A percentile compares a stretch with the other conserved stretches of the same genome.
phyloP scores from a whole-genome alignment of 2,888 invertebrate species.

The Xanthorhoe designata region DNA sequence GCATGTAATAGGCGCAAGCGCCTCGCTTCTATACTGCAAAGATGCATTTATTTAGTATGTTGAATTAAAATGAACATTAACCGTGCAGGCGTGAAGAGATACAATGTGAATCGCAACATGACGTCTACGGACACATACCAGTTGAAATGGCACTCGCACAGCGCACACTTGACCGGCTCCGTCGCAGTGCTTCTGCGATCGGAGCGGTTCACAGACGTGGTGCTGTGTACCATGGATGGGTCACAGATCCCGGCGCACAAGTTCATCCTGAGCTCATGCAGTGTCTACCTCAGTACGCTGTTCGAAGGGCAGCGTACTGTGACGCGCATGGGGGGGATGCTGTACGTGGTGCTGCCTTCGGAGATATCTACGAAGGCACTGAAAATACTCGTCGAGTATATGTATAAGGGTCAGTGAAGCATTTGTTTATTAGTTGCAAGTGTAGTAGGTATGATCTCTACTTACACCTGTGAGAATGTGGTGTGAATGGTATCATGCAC shows the following conservation, averaged over 20 bases:
- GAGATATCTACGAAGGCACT: constrained; percentile 92
- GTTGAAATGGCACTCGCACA: constrained; percentile 95
- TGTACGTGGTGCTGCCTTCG: constrained; percentile 91
- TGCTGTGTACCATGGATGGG: constrained; percentile 91
- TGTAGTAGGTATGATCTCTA: too few relatives aligned
- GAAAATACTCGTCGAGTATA: constrained; percentile 93
- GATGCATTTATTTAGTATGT: not conserved
- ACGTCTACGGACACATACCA: constrained; percentile 92
- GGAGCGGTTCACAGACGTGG: constrained; percentile 93
- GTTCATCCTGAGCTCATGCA: constrained; percentile 93
- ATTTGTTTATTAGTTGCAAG: not conserved
- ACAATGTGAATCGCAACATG: constrained; percentile 59
- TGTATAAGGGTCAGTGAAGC: constrained; percentile 88
- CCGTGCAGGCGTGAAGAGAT: constrained; percentile 35
- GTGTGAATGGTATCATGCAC: too few relatives aligned
- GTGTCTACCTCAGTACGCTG: constrained; percentile 79
- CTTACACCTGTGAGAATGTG: too few relatives aligned
- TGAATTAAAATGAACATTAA: constrained; percentile 8
- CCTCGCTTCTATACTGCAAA: not conserved
- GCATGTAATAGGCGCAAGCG: too few relatives aligned
- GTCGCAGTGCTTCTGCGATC: constrained; percentile 91
- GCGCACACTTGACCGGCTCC: constrained; percentile 92
- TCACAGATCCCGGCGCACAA: constrained; percentile 94
- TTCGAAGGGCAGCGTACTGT: constrained; percentile 81
- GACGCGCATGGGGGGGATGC: constrained; percentile 80